These are phyloP conservation scores for Lasaia peninsularis DNA, from an alignment of 1,140 invertebrate genomes.

Conservation along the genomic window DNA sequence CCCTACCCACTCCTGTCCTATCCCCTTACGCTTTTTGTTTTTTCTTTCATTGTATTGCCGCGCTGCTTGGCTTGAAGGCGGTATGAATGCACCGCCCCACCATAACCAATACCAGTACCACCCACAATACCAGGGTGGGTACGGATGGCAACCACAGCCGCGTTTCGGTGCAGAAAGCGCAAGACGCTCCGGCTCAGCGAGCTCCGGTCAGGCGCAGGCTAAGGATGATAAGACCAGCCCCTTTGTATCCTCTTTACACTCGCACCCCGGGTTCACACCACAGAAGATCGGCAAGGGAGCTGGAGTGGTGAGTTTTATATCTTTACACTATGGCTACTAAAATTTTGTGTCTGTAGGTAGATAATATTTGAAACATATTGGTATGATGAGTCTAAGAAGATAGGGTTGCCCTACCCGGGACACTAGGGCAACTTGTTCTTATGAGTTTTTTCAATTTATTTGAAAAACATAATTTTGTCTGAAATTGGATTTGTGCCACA, in stretches of 20 bases:
- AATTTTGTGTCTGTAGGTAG: too few species aligned
- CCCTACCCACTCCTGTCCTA: slow-evolving; percentile 51
- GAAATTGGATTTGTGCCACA: too few species aligned
- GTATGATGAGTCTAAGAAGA: too few species aligned
- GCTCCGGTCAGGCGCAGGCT: slow-evolving; percentile 61
- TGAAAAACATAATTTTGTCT: too few species aligned
- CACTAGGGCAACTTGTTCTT: too few species aligned
- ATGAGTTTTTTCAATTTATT: too few species aligned
- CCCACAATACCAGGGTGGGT: slow-evolving; percentile 60
- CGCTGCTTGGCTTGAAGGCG: slow-evolving; percentile 76
- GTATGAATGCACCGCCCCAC: slow-evolving; percentile 76
- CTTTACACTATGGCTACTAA: too few species aligned
- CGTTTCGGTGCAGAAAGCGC: slow-evolving; percentile 74
- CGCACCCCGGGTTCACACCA: slow-evolving; percentile 94
- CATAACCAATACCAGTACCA: slow-evolving; percentile 73
- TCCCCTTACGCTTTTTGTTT: slow-evolving; percentile 70
- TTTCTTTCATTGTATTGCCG: slow-evolving; percentile 75
- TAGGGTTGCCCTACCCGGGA: too few species aligned
- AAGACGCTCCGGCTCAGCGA: slow-evolving; percentile 56
- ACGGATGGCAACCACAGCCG: slow-evolving; percentile 52
- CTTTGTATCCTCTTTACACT: slow-evolving; percentile 92
- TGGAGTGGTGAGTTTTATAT: slow-evolving; percentile 77
- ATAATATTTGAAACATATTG: too few species aligned
- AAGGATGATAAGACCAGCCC: slow-evolving; percentile 85
- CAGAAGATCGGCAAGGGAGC: slow-evolving; percentile 93